Evolutionary conservation across 2,113 vertebrate species (phyloP).

Genomic region (Bettongia penicillata): DNA sequence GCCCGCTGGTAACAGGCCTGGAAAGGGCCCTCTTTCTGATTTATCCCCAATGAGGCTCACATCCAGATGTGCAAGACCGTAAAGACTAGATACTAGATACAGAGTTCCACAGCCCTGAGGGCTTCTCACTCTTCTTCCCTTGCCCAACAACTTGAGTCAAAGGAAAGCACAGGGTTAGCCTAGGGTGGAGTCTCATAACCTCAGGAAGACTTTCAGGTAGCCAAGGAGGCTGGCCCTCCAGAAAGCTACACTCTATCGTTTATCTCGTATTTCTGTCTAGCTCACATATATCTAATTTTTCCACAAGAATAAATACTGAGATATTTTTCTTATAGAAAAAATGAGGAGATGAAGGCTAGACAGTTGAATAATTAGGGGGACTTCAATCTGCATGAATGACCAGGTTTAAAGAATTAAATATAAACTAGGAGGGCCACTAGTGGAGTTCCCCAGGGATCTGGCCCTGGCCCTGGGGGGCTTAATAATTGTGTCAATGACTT

Average conservation of each 20-base stretch:
- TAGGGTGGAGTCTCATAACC: no score
- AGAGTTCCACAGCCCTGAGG: neutral
- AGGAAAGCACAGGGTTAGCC: neutral
- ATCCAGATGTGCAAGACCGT: neutral
- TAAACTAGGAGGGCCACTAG: no score
- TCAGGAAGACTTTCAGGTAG: no score
- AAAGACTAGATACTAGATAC: neutral
- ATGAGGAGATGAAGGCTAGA: neutral
- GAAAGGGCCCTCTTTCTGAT: neutral
- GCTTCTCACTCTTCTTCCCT: neutral
- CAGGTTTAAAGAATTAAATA: no score
- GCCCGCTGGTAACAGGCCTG: neutral
- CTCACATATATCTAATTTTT: neutral
- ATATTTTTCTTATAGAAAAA: neutral
- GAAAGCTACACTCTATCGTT: neutral
- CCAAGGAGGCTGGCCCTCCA: neutral
- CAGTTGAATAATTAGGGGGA: neutral
- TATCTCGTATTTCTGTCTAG: neutral
- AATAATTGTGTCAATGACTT: no score
- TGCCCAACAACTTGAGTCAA: neutral
- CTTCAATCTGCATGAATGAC: neutral
- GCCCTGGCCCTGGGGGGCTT: no score
- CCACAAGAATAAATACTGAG: neutral
- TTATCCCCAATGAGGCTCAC: neutral
- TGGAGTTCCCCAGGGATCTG: no score